Base-by-base conservation (phyloP, 2,888 invertebrate species). In the Callimorpha dominula region DNA sequence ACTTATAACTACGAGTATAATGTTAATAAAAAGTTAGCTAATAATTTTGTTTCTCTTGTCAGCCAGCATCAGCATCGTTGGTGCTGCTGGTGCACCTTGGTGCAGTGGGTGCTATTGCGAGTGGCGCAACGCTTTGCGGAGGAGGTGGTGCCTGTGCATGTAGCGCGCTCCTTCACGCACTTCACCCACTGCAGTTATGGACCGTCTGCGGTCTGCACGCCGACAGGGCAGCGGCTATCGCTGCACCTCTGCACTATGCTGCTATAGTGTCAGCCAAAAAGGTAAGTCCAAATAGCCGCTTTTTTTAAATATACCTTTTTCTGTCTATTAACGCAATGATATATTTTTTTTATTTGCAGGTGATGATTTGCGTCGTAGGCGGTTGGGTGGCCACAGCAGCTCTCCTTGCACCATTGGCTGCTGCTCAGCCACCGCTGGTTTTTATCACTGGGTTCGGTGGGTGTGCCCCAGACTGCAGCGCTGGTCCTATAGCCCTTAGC, bases 151-250 rank as follows among this genome's bases (percentile, higher is more conserved):
- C 96, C 12, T 97, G 97, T 90, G 92, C 97, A 0, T 97, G 97
- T 83, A 97, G 97, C 60, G 97, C 97, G 77, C 91, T 97, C 64
- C 96, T 97, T 78, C 97, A 97, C 46, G 96, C 97, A 6, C 95
- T 98, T 66, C 97, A 98, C 85, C 97, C 98, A 6, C 95, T 98
- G 75, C 97, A 97, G 63, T 93, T 97, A 79, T 98, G 98, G 98
- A 98, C 98, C 4, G 97, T 98, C 52, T 97, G 97, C 81, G 98
- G 98, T 7, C 95, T 98, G 77, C 98, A 98, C 87, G 97, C 97
- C 74, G 97, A 97, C 91, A 95, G 98, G 76, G 98, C 97, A 78
- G 97, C 97, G 77, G 98, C 98, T 64, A 98, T 98, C 70, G 97
- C 98, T 0, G 97, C 97, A 0, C 98, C 98, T 0, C 91, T 98